phyloP scores from a whole-genome alignment of 2,113 vertebrate genomes.

The Eublepharis macularius region DNA sequence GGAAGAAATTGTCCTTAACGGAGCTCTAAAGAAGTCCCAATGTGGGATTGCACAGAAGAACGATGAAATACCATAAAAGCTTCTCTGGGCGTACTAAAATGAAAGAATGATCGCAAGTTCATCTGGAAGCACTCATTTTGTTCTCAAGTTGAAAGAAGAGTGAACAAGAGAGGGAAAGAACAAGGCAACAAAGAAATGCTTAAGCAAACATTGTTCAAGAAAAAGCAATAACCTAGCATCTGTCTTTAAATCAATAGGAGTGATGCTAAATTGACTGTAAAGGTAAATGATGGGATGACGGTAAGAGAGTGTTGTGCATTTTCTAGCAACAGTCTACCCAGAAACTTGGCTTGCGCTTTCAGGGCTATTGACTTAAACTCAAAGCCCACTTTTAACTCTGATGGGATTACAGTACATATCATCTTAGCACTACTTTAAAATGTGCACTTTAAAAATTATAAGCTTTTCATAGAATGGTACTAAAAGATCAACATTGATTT shows the following conservation, averaged over 20 bases:
- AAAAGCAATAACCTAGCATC: background rate
- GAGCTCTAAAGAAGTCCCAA: too few species aligned
- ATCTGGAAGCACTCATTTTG: background rate
- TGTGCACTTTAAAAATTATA: background rate
- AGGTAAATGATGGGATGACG: background rate
- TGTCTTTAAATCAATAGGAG: background rate
- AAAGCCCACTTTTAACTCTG: background rate
- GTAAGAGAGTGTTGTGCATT: background rate
- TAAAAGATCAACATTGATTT: slow-evolving; percentile 7
- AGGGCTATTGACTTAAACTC: background rate
- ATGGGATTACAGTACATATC: background rate
- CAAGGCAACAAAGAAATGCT: background rate
- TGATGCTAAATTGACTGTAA: background rate
- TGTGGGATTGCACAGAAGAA: too few species aligned
- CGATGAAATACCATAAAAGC: background rate
- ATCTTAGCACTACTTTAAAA: background rate
- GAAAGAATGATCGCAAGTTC: background rate
- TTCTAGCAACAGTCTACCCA: background rate
- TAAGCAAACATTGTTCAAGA: background rate
- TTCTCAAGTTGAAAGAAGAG: background rate
- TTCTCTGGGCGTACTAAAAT: background rate
- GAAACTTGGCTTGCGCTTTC: background rate
- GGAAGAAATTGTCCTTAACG: too few species aligned
- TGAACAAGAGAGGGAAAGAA: background rate
- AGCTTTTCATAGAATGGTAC: slow-evolving; percentile 2